Percentiles rank a stretch among this genome's conserved stretches.
Conservation (phyloP, 2,888 invertebrate species). For the Phania funesta region DNA sequence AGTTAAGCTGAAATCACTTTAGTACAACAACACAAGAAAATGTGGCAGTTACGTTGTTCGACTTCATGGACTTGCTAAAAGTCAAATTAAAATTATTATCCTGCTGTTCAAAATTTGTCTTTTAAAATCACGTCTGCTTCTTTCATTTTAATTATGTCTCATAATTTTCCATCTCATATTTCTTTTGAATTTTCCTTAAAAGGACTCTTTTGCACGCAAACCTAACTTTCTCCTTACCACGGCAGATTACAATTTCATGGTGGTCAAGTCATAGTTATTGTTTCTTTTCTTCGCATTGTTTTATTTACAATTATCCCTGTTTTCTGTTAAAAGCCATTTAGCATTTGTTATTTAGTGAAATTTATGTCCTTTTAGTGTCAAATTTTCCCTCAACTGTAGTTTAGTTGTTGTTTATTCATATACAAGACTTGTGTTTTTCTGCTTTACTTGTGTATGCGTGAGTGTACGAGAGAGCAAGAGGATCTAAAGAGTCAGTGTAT, state of each 20-base stretch:
- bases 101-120: too few relatives aligned
- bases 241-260: conserved; percentile 79
- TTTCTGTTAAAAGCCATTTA: conserved; percentile 69
- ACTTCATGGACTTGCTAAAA: too few relatives aligned
- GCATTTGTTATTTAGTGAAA: conserved; percentile 70
- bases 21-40: too few relatives aligned
- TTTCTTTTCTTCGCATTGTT: conserved; percentile 59
- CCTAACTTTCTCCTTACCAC: conserved; percentile 1
- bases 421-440: conserved; percentile 20
- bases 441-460: conserved; percentile 63
- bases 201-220: neutral
- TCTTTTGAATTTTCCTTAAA: neutral
- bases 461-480: conserved; percentile 48
- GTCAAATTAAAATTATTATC: too few relatives aligned
- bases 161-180: neutral
- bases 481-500: neutral
- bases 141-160: neutral
- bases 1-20: too few relatives aligned
- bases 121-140: too few relatives aligned
- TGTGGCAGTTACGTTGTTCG: too few relatives aligned
- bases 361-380: conserved; percentile 71
- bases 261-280: conserved; percentile 78
- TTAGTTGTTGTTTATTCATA: conserved; percentile 48
- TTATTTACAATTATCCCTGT: conserved; percentile 29
- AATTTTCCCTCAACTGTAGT: conserved; percentile 43